Evolutionary conservation across 2,888 invertebrate species (phyloP), one percentile per base, ranked within the genome.

Genomic region (Stratiomys singularior): DNA sequence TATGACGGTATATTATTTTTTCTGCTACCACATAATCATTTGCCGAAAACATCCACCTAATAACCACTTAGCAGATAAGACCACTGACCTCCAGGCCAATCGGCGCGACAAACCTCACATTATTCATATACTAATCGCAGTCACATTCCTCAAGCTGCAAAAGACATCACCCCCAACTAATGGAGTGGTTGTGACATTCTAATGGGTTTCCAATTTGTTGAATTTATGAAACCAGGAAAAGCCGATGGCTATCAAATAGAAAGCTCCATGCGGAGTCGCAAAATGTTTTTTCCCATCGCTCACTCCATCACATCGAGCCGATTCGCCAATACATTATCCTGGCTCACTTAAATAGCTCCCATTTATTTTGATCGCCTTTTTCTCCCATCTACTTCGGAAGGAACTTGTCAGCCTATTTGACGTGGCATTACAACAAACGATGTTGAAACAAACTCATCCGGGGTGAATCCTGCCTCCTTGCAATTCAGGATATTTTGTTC

Each of bases 381-480:
- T 37, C 74, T 27, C 52, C 23, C 13, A 9, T 37, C 9, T 37
- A 9, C 37, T 27, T 74, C 56, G 58, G 58, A 60, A 58, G 58
- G 23, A 74, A 37, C 30, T 58, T 74, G 74, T 37, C 74, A 69
- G 58, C 30, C 74, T 58, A 58, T 74, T 74, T 74, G 60, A 74
- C 58, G 60, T 30, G 58, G 37, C 58, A 37, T 60, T 74, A 21
- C 11, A n/a, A 25, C 7, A 4, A 4, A 23, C 37, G 18, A 37
- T 37, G 37, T 3, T 9, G 5, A 37, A 37, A 15, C 5, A 44
- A n/a, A 30, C 23, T 23, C 37, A 37, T 58, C 27, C 60, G 58
- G 37, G 15, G n/a, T 13, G 56, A 30, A 56, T 11, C 46, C 44
- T n/a, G n/a, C n/a, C n/a, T n/a, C n/a, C n/a, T n/a, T 37, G 37